Evolutionary conservation across 2,888 invertebrate genomes (phyloP).

Genomic region (Sialis fuliginosa): DNA sequence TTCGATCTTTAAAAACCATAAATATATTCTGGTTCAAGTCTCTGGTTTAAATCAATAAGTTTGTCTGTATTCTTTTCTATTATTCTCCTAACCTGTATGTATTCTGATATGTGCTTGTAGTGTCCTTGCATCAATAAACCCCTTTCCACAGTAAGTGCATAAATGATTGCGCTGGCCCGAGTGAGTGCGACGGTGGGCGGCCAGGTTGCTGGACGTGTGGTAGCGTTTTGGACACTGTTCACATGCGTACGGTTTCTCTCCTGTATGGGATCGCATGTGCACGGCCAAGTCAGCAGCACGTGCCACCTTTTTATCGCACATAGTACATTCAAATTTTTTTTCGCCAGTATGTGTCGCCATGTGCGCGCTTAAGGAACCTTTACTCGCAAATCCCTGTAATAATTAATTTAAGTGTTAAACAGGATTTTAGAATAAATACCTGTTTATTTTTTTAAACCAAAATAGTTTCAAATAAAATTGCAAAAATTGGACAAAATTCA

Average conservation of each 20-base stretch:
- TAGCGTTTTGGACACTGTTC: slow-evolving; percentile 11
- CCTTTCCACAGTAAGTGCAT: slow-evolving; percentile 20
- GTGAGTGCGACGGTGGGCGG: slow-evolving; percentile 21
- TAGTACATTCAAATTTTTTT: slow-evolving; percentile 20
- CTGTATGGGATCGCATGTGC: slow-evolving; percentile 23
- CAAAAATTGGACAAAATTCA: not conserved
- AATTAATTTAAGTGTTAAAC: not conserved
- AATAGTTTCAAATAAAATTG: not conserved
- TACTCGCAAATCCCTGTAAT: slow-evolving; percentile 20
- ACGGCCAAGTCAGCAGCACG: slow-evolving; percentile 20
- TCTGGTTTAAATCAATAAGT: not conserved
- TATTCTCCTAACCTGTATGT: slow-evolving; percentile 16
- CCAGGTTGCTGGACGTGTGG: slow-evolving; percentile 22
- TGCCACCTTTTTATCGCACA: slow-evolving; percentile 20
- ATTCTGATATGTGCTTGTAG: slow-evolving; percentile 20
- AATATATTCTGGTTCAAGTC: too few species aligned
- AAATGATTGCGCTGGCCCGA: slow-evolving; percentile 18
- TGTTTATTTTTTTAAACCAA: not conserved
- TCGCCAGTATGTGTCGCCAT: slow-evolving; percentile 20
- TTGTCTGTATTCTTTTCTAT: not conserved
- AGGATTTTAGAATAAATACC: not conserved
- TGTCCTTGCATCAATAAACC: slow-evolving; percentile 20
- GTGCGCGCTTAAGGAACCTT: slow-evolving; percentile 20
- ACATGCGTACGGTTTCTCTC: slow-evolving; percentile 8
- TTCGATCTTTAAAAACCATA: too few species aligned